phyloP scores from a whole-genome alignment of 2,113 vertebrate species.

The Leucosticte australis region DNA sequence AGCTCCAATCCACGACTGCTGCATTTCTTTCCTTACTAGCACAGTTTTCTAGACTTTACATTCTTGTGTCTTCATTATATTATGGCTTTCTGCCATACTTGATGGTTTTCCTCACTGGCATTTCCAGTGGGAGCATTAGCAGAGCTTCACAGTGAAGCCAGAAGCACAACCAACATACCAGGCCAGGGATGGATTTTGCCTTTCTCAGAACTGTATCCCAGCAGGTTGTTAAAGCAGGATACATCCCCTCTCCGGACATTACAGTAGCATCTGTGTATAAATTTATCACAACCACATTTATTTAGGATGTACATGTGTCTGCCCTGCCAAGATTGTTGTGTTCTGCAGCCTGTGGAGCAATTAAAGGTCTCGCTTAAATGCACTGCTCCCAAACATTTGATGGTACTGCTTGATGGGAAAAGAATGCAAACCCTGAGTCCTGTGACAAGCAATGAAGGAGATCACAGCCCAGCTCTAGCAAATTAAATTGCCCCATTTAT shows the following conservation, averaged over 20 bases:
- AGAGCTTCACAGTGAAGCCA: not conserved
- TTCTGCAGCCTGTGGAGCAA: not conserved
- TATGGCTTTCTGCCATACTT: not conserved
- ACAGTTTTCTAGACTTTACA: not conserved
- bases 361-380: not conserved
- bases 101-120: not conserved
- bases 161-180: not conserved
- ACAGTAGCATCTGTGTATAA: not conserved
- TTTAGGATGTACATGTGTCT: not conserved
- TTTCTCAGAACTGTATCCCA: not conserved
- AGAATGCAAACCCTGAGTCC: not conserved
- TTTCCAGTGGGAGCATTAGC: not conserved
- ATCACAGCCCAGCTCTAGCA: not conserved
- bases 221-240: not conserved
- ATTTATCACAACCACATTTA: not conserved
- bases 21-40: not conserved
- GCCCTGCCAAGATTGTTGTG: not conserved
- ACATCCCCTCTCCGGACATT: not conserved
- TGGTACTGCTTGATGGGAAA: not conserved
- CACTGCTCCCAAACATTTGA: not conserved
- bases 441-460: not conserved
- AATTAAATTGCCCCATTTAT: not conserved
- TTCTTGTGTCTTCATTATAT: not conserved
- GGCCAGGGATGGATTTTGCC: not conserved
- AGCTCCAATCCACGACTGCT: not conserved